These are phyloP conservation scores for Gymnoscopelus braueri DNA, from an alignment of 2,797 vertebrate genomes.

Conservation along the genomic window DNA sequence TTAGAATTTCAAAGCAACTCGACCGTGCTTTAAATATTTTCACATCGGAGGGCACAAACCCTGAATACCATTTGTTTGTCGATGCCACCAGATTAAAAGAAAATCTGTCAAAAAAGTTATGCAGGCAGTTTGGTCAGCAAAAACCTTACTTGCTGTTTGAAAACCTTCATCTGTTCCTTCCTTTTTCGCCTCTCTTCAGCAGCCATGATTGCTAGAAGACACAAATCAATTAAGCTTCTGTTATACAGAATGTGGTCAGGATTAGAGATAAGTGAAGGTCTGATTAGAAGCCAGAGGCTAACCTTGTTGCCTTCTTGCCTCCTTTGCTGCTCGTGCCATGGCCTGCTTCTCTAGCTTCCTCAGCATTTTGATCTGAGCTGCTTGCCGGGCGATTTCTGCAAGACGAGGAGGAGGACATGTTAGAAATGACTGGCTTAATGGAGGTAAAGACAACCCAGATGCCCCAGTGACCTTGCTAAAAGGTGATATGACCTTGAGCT, in stretches of 20 bases:
- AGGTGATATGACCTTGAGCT: slow-evolving; percentile 87
- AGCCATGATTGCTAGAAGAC: slow-evolving; percentile 88
- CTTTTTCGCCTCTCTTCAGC: slow-evolving; percentile 93
- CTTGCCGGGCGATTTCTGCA: slow-evolving; percentile 95
- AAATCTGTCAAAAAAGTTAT: slow-evolving; percentile 2
- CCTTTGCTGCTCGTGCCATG: slow-evolving; percentile 91
- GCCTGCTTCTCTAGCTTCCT: slow-evolving; percentile 95
- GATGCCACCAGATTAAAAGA: slow-evolving; percentile 11
- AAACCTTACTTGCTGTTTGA: slow-evolving; percentile 92
- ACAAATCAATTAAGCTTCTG: slow-evolving; percentile 34
- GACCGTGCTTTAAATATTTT: slow-evolving; percentile 39
- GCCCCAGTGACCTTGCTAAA: slow-evolving; percentile 5
- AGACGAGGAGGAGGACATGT: slow-evolving; percentile 40
- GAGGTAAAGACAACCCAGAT: slow-evolving; percentile 9
- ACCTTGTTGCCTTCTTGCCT: slow-evolving; percentile 94
- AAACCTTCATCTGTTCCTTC: slow-evolving; percentile 94
- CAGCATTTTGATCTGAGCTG: slow-evolving; percentile 94
- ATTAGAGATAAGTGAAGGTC: not conserved
- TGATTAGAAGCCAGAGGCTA: slow-evolving; percentile 29
- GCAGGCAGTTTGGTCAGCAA: not conserved
- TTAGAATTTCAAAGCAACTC: slow-evolving; percentile 44
- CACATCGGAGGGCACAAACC: slow-evolving; percentile 32
- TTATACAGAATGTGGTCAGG: slow-evolving; percentile 3
- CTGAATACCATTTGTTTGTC: slow-evolving; percentile 17
- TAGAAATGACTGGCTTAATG: slow-evolving; percentile 12